Conservation (phyloP, 2,797 vertebrate species). For the Phataginus tetradactyla region DNA sequence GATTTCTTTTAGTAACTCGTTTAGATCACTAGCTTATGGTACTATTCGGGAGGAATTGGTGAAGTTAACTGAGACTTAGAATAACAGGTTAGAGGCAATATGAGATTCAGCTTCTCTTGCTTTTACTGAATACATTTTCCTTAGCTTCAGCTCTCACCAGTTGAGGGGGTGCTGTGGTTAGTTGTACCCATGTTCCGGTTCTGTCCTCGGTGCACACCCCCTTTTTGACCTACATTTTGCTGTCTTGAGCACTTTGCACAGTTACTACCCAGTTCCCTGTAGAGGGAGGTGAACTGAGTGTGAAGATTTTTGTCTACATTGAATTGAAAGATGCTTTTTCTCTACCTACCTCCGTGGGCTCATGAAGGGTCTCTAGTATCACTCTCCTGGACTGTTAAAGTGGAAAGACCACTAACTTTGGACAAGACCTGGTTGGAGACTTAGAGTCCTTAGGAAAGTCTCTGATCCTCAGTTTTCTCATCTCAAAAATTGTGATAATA, state of each 20-base stretch:
- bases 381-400: neutral
- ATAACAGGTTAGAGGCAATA: neutral
- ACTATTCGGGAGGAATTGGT: neutral
- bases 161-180: neutral
- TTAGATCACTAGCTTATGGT: neutral
- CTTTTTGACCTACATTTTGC: neutral
- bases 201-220: neutral
- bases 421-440: neutral
- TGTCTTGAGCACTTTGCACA: neutral
- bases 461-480: neutral
- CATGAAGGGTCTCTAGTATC: neutral
- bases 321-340: conserved; percentile 25
- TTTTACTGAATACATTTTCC: neutral
- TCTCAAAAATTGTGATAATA: neutral
- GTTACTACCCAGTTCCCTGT: neutral
- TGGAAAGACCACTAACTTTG: neutral
- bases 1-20: neutral
- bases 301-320: neutral
- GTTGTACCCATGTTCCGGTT: neutral
- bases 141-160: neutral
- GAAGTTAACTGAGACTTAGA: neutral
- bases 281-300: neutral
- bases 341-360: neutral
- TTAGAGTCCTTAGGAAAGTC: conserved; percentile 40
- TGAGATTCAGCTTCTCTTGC: neutral